phyloP scores from a whole-genome alignment of 2,797 vertebrate species.

The Apodemus agrarius region DNA sequence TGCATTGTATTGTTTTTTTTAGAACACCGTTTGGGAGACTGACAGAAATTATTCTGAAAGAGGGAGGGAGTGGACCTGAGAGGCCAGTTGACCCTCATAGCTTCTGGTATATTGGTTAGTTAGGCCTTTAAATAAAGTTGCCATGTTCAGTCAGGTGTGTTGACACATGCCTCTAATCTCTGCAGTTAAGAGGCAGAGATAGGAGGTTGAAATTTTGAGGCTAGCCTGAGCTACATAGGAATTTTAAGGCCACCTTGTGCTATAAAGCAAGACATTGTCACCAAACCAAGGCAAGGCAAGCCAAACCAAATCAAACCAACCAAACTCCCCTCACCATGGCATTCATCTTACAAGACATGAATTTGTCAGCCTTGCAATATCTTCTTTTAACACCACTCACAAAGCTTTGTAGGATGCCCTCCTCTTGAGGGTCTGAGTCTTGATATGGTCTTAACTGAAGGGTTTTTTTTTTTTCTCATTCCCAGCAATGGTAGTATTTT shows the following conservation, averaged over 20 bases:
- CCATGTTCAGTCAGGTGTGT: not conserved
- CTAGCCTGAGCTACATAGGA: not conserved
- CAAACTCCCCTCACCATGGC: not conserved
- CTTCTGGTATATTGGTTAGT: not conserved
- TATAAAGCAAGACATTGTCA: too few relatives aligned
- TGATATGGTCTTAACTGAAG: not conserved
- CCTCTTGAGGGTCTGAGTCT: not conserved
- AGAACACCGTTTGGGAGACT: not conserved
- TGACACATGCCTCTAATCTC: not conserved
- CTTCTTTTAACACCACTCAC: not conserved
- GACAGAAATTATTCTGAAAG: constrained; percentile 23
- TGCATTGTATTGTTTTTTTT: not conserved
- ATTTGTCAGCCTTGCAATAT: not conserved
- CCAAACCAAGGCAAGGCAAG: not conserved
- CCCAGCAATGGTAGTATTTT: not conserved
- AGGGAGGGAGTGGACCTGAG: constrained; percentile 44
- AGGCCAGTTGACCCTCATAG: not conserved
- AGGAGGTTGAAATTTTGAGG: not conserved
- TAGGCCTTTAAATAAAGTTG: not conserved
- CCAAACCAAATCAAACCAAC: not conserved
- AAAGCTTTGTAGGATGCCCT: constrained; percentile 14
- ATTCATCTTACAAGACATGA: not conserved
- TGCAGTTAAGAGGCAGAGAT: not conserved
- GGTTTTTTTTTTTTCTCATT: not conserved
- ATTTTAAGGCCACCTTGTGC: not conserved